Conservation (phyloP, 2,888 invertebrate species). For the Agonopterix heracliana region DNA sequence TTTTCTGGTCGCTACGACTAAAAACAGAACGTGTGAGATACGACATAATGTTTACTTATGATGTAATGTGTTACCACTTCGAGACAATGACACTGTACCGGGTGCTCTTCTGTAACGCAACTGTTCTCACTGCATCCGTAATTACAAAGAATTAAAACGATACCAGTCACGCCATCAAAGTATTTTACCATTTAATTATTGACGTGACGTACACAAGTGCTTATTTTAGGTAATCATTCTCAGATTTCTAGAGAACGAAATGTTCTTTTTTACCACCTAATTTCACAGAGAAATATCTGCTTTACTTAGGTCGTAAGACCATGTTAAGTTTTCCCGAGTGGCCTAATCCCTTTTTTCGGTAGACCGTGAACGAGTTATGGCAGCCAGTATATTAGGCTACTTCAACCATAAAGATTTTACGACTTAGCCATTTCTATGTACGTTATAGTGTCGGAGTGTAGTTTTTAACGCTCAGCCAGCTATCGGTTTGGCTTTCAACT, state of each 20-base stretch:
- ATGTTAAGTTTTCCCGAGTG: constrained; percentile 13
- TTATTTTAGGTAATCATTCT: neutral
- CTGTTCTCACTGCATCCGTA: constrained; percentile 16
- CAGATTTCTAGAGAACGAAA: neutral
- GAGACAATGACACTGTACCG: constrained; percentile 25
- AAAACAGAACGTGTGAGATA: neutral
- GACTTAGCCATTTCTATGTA: constrained; percentile 12
- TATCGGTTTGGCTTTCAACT: constrained; percentile 15
- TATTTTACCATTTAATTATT: neutral
- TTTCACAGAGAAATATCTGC: too few species aligned
- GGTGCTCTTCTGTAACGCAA: constrained; percentile 14
- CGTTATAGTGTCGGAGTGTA: constrained; percentile 9
- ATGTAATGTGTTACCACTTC: constrained; percentile 17
- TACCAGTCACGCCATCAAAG: constrained; percentile 8
- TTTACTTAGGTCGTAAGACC: neutral
- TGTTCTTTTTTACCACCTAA: too few species aligned
- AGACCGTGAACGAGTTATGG: constrained; percentile 35
- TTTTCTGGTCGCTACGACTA: neutral
- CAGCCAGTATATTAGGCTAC: constrained; percentile 18
- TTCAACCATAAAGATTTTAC: constrained; percentile 43
- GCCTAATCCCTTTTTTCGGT: constrained; percentile 31
- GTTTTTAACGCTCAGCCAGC: constrained; percentile 1
- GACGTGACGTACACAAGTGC: neutral
- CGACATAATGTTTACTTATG: constrained; percentile 7
- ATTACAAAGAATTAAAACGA: constrained; percentile 8